A percentile compares a stretch with the other conserved stretches of the same genome.
Conservation (phyloP, 2,113 vertebrate genomes). For the Oreotrochilus melanogaster region DNA sequence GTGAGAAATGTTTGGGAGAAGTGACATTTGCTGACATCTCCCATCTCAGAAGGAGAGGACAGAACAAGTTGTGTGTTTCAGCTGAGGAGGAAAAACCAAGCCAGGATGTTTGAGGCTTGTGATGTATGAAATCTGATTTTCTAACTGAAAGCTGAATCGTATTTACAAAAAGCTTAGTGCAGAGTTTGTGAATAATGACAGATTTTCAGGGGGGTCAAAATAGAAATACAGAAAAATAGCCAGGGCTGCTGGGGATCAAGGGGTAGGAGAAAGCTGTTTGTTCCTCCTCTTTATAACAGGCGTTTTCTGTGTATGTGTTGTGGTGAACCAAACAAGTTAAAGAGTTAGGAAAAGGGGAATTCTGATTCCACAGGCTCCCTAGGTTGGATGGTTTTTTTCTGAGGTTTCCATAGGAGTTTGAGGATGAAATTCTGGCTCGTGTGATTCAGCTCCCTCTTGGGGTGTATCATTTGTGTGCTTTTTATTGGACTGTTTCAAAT, state of each 20-base stretch:
- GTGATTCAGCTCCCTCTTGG: background rate
- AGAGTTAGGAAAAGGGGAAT: accelerated
- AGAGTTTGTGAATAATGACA: background rate
- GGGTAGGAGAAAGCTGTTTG: background rate
- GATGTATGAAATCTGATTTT: background rate
- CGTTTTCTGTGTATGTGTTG: accelerated
- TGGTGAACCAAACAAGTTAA: background rate
- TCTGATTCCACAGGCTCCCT: background rate
- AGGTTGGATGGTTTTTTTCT: background rate
- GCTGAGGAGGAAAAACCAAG: background rate
- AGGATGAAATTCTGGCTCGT: background rate
- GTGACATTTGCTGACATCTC: accelerated
- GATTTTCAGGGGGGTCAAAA: background rate
- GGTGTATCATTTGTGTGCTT: background rate
- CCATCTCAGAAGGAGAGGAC: accelerated
- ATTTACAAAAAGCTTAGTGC: background rate
- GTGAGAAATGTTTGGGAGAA: accelerated
- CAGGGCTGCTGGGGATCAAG: background rate
- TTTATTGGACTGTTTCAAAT: background rate
- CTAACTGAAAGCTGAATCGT: background rate
- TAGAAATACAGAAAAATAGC: accelerated
- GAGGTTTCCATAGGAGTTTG: background rate
- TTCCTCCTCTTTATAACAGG: accelerated
- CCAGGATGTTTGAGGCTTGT: background rate
- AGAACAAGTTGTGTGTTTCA: accelerated